These are phyloP conservation scores for Melipona beecheii DNA, from an alignment of 2,888 invertebrate genomes.

Conservation along the genomic window DNA sequence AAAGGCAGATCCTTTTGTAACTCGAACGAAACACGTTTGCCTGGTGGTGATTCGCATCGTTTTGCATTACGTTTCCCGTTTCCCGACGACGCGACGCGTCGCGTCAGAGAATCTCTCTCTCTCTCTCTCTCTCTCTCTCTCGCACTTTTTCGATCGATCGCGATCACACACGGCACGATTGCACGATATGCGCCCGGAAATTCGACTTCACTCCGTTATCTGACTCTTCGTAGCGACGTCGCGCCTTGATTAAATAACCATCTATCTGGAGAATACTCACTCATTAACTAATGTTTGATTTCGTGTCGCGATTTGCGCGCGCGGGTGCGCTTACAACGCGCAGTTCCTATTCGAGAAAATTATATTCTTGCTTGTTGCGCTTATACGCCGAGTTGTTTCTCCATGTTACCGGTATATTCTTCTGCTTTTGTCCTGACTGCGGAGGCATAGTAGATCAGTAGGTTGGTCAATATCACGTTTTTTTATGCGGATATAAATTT, in stretches of 20 bases:
- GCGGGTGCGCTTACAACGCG: neutral
- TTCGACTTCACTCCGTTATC: slow-evolving; percentile 16
- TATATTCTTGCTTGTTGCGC: slow-evolving; percentile 8
- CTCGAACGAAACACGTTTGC: slow-evolving; percentile 34
- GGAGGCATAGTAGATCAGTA: neutral
- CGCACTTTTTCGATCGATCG: slow-evolving; percentile 13
- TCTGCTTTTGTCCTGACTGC: neutral
- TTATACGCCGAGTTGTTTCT: neutral
- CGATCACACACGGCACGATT: neutral
- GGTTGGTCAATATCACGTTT: neutral
- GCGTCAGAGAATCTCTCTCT: neutral
- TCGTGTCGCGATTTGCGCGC: slow-evolving; percentile 1
- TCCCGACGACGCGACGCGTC: neutral
- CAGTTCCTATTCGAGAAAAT: slow-evolving; percentile 2
- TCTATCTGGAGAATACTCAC: neutral
- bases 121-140: neutral
- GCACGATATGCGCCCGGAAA: neutral
- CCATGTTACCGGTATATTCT: neutral
- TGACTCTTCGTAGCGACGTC: neutral
- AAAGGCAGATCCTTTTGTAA: slow-evolving; percentile 61
- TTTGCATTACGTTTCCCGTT: slow-evolving; percentile 2
- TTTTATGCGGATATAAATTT: slow-evolving; percentile 4
- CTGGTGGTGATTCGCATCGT: neutral
- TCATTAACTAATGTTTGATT: slow-evolving; percentile 21
- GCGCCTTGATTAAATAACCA: slow-evolving; percentile 2